Percentiles rank a stretch among this genome's conserved stretches.
phyloP scores from a whole-genome alignment of 2,797 vertebrate species.

The Rhinogobio ventralis region DNA sequence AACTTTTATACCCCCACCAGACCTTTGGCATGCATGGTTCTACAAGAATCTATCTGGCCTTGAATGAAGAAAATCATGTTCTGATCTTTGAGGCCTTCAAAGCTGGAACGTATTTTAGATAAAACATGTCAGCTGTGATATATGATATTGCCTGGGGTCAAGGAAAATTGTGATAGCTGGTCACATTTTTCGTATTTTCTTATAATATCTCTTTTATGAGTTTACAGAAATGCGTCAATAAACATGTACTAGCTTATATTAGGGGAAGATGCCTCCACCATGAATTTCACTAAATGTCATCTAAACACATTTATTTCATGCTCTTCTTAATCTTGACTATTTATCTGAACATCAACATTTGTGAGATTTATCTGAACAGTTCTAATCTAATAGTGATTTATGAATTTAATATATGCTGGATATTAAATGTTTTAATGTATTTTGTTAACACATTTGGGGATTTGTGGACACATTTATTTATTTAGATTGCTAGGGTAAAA shows the following conservation, averaged over 20 bases:
- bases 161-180: constrained; percentile 19
- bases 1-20: constrained; percentile 56
- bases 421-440: not conserved
- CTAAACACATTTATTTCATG: not conserved
- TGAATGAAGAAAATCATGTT: constrained; percentile 75
- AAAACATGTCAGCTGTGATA: constrained; percentile 63
- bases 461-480: not conserved
- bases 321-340: not conserved
- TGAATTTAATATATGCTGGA: not conserved
- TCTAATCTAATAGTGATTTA: not conserved
- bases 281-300: not conserved
- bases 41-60: constrained; percentile 67
- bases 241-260: not conserved
- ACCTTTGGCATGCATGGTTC: constrained; percentile 32
- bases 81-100: constrained; percentile 73
- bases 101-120: constrained; percentile 68
- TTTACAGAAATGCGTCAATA: constrained; percentile 9
- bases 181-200: constrained; percentile 23
- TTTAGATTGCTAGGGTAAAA: not conserved
- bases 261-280: not conserved
- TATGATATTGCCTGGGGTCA: constrained; percentile 41
- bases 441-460: not conserved
- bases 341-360: not conserved
- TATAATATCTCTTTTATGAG: constrained; percentile 19
- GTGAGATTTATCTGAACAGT: not conserved